Evolutionary conservation across 2,113 vertebrate species (phyloP).

Genomic region (Sula dactylatra): DNA sequence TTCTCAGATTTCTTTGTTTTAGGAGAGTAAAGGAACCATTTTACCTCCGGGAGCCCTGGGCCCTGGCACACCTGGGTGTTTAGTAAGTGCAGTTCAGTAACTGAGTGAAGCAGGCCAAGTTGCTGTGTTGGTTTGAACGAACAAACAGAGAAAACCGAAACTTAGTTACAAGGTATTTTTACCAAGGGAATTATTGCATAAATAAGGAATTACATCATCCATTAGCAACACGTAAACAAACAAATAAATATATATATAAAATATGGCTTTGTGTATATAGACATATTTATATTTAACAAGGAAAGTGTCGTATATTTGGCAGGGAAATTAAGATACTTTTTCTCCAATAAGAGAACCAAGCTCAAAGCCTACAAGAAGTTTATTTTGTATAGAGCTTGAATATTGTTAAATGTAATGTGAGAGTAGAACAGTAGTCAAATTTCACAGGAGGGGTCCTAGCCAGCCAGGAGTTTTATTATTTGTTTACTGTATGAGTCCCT

Average conservation of each 20-base stretch:
- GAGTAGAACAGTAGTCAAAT: background rate
- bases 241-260: background rate
- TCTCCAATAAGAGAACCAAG: background rate
- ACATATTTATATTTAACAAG: background rate
- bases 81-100: background rate
- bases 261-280: background rate
- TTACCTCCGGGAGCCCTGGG: background rate
- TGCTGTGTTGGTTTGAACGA: background rate
- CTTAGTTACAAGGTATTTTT: background rate
- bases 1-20: background rate
- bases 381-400: background rate
- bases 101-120: background rate
- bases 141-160: background rate
- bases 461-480: background rate
- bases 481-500: background rate
- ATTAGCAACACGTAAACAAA: background rate
- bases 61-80: background rate
- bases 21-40: background rate
- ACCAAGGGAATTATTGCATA: background rate
- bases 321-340: background rate
- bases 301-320: background rate
- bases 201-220: background rate
- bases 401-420: background rate
- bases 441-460: background rate
- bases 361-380: background rate